A percentile compares a stretch with the other conserved stretches of the same genome.
Evolutionary conservation across 2,797 vertebrate species (phyloP).

Genomic region (Hemitrygon akajei): DNA sequence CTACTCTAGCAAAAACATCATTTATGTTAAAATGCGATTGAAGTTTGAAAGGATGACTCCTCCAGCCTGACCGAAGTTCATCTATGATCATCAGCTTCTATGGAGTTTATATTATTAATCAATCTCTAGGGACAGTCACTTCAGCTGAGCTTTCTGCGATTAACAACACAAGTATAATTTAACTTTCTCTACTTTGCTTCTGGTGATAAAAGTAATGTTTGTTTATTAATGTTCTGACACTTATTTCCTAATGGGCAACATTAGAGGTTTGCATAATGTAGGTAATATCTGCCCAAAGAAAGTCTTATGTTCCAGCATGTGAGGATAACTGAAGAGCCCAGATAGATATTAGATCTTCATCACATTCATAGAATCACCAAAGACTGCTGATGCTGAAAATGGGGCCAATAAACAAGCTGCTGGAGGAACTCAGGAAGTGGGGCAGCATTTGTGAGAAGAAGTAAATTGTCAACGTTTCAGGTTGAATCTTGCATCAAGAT

Average conservation of each 20-base stretch:
- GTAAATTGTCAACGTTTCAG: too few relatives aligned
- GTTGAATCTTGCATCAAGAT: too few relatives aligned
- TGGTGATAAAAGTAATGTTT: background rate
- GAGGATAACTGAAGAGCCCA: background rate
- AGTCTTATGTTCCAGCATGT: background rate
- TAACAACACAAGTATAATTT: background rate
- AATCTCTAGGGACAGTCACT: background rate
- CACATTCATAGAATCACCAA: too few relatives aligned
- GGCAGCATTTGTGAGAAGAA: too few relatives aligned
- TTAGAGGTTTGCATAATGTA: background rate
- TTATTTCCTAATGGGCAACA: background rate
- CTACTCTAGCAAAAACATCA: background rate
- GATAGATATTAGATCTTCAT: background rate
- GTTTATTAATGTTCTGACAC: background rate
- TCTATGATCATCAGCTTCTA: background rate
- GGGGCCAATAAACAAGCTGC: too few relatives aligned
- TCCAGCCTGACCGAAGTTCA: background rate
- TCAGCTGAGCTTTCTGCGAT: background rate
- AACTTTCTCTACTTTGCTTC: background rate
- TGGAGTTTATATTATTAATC: constrained; percentile 9
- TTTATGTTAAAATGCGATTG: background rate
- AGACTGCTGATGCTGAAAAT: too few relatives aligned
- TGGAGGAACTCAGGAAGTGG: too few relatives aligned
- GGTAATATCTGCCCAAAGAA: background rate
- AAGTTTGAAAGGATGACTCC: background rate